Evolutionary conservation across 1,140 invertebrate species (phyloP).

Genomic region (Aphis craccivora): DNA sequence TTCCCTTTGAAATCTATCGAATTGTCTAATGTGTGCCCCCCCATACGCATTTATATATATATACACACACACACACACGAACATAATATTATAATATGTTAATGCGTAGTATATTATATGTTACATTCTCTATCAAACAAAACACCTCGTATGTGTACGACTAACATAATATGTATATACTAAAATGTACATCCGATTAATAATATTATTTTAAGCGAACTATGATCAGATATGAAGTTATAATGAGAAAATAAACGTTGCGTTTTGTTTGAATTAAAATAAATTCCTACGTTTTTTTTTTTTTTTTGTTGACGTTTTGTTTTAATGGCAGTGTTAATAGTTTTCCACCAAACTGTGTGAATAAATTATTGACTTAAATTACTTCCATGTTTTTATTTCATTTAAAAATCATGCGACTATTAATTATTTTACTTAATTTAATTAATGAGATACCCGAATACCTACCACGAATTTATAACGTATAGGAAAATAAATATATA

Average conservation of each 20-base stretch:
- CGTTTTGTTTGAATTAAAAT: neutral
- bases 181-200: neutral
- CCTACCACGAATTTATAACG: neutral
- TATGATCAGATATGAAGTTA: neutral
- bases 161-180: neutral
- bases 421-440: neutral
- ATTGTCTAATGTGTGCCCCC: neutral
- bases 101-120: constrained; percentile 4
- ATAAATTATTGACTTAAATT: neutral
- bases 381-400: neutral
- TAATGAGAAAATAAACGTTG: neutral
- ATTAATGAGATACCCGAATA: neutral
- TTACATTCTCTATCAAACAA: neutral
- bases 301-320: neutral
- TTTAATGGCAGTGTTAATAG: neutral
- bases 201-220: constrained; percentile 5
- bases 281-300: neutral
- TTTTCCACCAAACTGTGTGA: neutral
- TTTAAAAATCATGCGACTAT: neutral
- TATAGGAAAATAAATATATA: too few species aligned
- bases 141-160: neutral
- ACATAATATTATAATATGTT: neutral
- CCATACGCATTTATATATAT: neutral
- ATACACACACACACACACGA: neutral
- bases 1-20: constrained; percentile 43